A percentile compares a stretch with the other conserved stretches of the same genome.
Conservation (phyloP, 2,888 invertebrate species). For the Falcaria lacertinaria region DNA sequence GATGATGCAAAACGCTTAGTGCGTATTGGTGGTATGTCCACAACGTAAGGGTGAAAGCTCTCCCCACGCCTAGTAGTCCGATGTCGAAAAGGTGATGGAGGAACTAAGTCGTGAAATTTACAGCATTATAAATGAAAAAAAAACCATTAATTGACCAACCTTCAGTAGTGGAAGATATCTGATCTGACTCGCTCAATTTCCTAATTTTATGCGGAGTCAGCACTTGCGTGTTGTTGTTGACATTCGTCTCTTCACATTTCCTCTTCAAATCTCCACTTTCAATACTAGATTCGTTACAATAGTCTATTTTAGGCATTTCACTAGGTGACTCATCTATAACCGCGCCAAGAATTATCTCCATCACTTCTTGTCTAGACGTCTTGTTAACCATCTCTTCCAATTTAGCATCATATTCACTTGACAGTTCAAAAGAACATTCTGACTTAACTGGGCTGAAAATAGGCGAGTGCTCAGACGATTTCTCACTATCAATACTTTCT, state of each 20-base stretch:
- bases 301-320: conserved; percentile 61
- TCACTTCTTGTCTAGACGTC: conserved; percentile 67
- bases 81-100: too few species aligned
- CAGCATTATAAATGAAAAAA: not conserved
- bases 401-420: conserved; percentile 65
- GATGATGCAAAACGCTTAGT: too few species aligned
- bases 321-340: conserved; percentile 42
- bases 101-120: too few species aligned
- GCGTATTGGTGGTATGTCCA: too few species aligned
- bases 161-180: conserved; percentile 67
- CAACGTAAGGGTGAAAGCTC: too few species aligned
- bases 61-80: too few species aligned
- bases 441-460: conserved; percentile 67
- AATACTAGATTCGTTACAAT: conserved; percentile 52
- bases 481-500: conserved; percentile 26
- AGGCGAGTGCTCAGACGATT: conserved; percentile 17
- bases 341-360: conserved; percentile 75
- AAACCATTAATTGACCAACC: conserved; percentile 33
- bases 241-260: conserved; percentile 40
- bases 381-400: conserved; percentile 68
- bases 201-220: conserved; percentile 59
- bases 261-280: conserved; percentile 51
- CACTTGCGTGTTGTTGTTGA: conserved; percentile 57
- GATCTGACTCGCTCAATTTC: conserved; percentile 61
- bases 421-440: conserved; percentile 66